phyloP scores from a whole-genome alignment of 2,888 invertebrate species.

The Drosophila sordidula region DNA sequence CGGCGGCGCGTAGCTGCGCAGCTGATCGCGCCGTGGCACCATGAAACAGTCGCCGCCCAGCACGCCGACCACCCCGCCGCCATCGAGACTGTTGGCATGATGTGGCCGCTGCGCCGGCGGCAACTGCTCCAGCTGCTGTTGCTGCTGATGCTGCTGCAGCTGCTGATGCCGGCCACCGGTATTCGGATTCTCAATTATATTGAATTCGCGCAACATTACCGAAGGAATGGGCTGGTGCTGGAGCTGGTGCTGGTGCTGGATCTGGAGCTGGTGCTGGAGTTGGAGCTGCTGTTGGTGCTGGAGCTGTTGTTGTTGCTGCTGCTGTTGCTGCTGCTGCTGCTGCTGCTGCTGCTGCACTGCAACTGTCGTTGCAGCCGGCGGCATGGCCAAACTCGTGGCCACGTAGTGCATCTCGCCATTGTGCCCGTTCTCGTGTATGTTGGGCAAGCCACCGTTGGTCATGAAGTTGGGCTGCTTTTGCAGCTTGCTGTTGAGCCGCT shows the following conservation, averaged over 20 bases:
- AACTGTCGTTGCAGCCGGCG: slow-evolving; percentile 16
- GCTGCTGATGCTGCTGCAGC: slow-evolving; percentile 55
- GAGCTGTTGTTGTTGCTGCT: slow-evolving; percentile 51
- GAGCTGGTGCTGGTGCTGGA: slow-evolving; percentile 51
- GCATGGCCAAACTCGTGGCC: slow-evolving; percentile 28
- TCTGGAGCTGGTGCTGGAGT: slow-evolving; percentile 58
- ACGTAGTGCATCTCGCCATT: slow-evolving; percentile 56
- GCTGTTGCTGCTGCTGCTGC: slow-evolving; percentile 38
- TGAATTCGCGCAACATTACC: slow-evolving; percentile 86
- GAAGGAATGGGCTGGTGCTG: slow-evolving; percentile 83
- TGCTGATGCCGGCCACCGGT: slow-evolving; percentile 80
- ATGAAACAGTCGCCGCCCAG: slow-evolving; percentile 67
- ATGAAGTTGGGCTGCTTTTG: slow-evolving; percentile 82
- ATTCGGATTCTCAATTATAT: slow-evolving; percentile 85
- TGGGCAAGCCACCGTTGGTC: slow-evolving; percentile 83
- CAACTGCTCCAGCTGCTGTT: slow-evolving; percentile 59
- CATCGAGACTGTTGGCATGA: slow-evolving; percentile 42
- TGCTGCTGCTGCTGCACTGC: slow-evolving; percentile 39
- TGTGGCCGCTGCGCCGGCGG: slow-evolving; percentile 44
- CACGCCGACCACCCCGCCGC: slow-evolving; percentile 44
- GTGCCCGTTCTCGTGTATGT: slow-evolving; percentile 82
- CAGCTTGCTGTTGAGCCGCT: slow-evolving; percentile 82
- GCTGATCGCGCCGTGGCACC: slow-evolving; percentile 64
- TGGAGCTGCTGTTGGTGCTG: slow-evolving; percentile 37
- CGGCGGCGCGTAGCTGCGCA: slow-evolving; percentile 63